Conservation (phyloP, 2,888 invertebrate genomes). For the Biston betularia region DNA sequence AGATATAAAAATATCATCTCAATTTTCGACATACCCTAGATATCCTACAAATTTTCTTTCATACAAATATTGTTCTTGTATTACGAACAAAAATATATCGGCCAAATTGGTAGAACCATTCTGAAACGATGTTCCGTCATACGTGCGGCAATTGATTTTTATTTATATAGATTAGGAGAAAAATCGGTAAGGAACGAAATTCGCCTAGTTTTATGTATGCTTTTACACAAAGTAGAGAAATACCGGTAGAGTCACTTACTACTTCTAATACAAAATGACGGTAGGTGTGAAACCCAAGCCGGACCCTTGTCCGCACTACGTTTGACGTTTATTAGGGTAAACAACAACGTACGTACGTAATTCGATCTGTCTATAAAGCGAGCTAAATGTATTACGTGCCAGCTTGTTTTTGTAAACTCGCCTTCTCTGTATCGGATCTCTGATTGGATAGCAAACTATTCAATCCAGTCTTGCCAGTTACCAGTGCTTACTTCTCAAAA, state of each 20-base stretch:
- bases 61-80: neutral
- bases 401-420: constrained; percentile 17
- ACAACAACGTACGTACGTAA: constrained; percentile 66
- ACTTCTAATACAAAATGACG: constrained; percentile 62
- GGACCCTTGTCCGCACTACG: constrained; percentile 70
- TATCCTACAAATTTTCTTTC: no score
- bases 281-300: constrained; percentile 67
- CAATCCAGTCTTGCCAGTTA: no score
- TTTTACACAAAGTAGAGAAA: constrained; percentile 6
- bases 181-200: no score
- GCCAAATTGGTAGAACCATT: no score
- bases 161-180: neutral
- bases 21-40: no score
- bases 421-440: neutral
- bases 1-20: no score
- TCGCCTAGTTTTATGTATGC: neutral
- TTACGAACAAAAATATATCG: neutral
- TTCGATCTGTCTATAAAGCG: constrained; percentile 73
- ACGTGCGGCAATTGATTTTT: no score
- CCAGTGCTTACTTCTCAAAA: no score
- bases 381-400: constrained; percentile 61
- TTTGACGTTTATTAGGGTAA: constrained; percentile 83
- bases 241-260: constrained; percentile 26
- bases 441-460: constrained; percentile 3
- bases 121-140: no score